Percentiles rank a stretch among this genome's conserved stretches.
Evolutionary conservation across 2,888 invertebrate genomes (phyloP).

Genomic region (Phoenoteleia sp.): DNA sequence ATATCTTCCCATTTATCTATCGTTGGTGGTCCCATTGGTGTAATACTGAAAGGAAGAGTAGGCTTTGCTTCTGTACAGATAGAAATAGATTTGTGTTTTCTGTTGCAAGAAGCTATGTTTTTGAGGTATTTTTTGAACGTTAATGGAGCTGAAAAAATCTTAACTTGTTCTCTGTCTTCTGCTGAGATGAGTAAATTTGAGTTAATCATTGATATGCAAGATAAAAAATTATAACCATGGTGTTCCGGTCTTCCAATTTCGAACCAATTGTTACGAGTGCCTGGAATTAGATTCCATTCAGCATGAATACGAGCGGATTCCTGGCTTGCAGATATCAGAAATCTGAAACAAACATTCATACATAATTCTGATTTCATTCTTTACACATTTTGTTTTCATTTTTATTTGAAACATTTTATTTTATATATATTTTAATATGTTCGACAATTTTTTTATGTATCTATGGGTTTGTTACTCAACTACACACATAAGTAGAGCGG

Average conservation of each 20-base stretch:
- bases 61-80: neutral
- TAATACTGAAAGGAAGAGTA: no score
- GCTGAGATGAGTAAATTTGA: constrained; percentile 94
- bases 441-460: no score
- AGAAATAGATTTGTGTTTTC: neutral
- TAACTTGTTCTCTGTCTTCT: constrained; percentile 98
- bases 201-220: constrained; percentile 91
- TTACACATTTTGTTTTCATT: no score
- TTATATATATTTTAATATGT: no score
- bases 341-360: no score
- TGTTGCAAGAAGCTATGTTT: constrained; percentile 87
- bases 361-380: no score
- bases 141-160: constrained; percentile 94
- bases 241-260: constrained; percentile 98
- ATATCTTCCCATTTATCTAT: no score
- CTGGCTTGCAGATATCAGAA: constrained; percentile 92
- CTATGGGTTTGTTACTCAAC: no score
- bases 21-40: no score
- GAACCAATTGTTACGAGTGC: constrained; percentile 91
- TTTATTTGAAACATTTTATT: no score
- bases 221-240: constrained; percentile 98
- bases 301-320: constrained; percentile 97
- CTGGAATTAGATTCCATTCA: no score
- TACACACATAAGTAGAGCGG: no score
- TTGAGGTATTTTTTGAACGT: constrained; percentile 94